These are phyloP conservation scores for Craniophora ligustri DNA, from an alignment of 2,888 invertebrate species.

Conservation along the genomic window DNA sequence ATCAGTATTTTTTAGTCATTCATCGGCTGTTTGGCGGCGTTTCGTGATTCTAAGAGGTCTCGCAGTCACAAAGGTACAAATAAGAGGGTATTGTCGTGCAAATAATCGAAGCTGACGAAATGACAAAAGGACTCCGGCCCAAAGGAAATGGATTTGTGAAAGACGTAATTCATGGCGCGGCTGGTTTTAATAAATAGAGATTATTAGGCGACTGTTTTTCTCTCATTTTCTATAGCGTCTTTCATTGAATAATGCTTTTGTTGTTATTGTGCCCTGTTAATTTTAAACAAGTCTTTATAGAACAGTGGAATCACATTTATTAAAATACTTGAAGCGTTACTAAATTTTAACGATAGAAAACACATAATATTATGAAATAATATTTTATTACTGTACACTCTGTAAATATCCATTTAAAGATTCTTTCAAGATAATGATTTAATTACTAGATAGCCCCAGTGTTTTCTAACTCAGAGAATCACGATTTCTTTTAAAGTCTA, in stretches of 20 bases:
- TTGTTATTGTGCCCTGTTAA: background rate
- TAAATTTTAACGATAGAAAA: too few species aligned
- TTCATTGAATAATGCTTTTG: slow-evolving; percentile 23
- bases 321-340: background rate
- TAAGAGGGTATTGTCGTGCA: slow-evolving; percentile 54
- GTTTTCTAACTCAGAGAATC: too few species aligned
- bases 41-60: slow-evolving; percentile 48
- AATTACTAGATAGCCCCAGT: too few species aligned
- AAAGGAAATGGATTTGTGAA: slow-evolving; percentile 52
- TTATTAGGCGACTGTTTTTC: slow-evolving; percentile 42
- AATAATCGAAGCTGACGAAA: slow-evolving; percentile 58
- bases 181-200: slow-evolving; percentile 48
- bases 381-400: too few species aligned
- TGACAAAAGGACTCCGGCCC: slow-evolving; percentile 42
- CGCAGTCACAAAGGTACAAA: slow-evolving; percentile 49
- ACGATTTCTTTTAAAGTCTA: too few species aligned
- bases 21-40: slow-evolving; percentile 18
- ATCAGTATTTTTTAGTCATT: slow-evolving; percentile 37
- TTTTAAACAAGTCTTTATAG: slow-evolving; percentile 1
- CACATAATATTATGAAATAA: too few species aligned
- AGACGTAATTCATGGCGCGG: slow-evolving; percentile 42
- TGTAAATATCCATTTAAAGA: too few species aligned
- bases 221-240: slow-evolving; percentile 29
- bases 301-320: background rate
- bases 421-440: too few species aligned